Evolutionary conservation across 2,797 vertebrate genomes (phyloP), one percentile per base, ranked within the genome.

Genomic region (Lates japonicus): DNA sequence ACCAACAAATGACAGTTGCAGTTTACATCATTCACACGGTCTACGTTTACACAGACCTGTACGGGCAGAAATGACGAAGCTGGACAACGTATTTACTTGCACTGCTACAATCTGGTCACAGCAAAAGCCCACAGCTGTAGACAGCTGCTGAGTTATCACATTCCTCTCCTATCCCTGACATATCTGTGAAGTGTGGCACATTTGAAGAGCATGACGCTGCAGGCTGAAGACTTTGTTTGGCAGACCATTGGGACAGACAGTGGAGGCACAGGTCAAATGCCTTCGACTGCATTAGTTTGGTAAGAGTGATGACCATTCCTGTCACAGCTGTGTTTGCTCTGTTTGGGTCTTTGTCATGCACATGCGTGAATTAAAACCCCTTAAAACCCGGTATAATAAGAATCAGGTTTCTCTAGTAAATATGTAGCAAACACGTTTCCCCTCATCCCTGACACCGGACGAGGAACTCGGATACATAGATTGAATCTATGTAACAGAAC

Each of bases 261-360:
- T 25, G 20, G 22, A 31, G 54, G 9, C 54, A 17, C 54, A 14
- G 2, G 37, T 41, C n/a, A 42, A 6, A 29, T 62, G 42, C 35
- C n/a, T 11, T 3, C 3, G 19, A 8, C 11, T 19, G 76, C 44
- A 0, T 7, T n/a, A 7, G 10, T 55, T 19, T 5, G 31, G 33
- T 51, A 13, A 1, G 44, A 57, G 13, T 48, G 22, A 55, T 79
- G 80, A 64, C 70, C 76, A 46, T 71, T 81, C 48, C 70, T 80
- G 67, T 85, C 76, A 83, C 52, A 14, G 70, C 44, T 58, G 0
- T n/a, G 61, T 59, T 64, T 54, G 29, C 52, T 44, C 60, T 52
- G 73, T 46, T 59, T 22, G 39, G 69, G 8, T 82, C 85, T 90
- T 90, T 91, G 88, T 91, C 78, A 29, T 73, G 60, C 42, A 78